Evolutionary conservation across 2,888 invertebrate species (phyloP).

Genomic region (Cantharis rufa): DNA sequence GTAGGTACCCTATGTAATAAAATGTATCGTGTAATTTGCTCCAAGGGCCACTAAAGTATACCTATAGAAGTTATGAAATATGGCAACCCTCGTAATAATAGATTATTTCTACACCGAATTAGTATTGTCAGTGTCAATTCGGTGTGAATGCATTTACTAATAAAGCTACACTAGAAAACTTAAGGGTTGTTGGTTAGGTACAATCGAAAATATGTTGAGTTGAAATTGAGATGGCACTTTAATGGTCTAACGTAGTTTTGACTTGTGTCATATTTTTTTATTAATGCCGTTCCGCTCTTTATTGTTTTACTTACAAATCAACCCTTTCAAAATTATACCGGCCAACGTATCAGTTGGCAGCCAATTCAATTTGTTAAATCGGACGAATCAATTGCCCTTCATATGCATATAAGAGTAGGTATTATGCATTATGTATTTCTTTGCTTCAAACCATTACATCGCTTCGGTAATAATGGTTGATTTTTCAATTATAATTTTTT

Average conservation of each 20-base stretch:
- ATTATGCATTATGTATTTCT: not conserved
- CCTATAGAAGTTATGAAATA: constrained; percentile 38
- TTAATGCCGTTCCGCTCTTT: not conserved
- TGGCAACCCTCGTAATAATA: constrained; percentile 42
- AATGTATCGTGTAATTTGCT: constrained; percentile 38
- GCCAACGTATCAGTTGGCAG: constrained; percentile 16
- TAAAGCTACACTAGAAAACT: constrained; percentile 51
- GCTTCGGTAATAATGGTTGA: not conserved
- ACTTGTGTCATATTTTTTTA: constrained; percentile 13
- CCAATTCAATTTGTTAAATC: constrained; percentile 20
- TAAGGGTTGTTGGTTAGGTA: constrained; percentile 27
- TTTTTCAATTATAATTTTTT: too few relatives aligned
- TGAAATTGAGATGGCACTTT: constrained; percentile 31
- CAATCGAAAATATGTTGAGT: constrained; percentile 32
- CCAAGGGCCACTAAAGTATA: constrained; percentile 36
- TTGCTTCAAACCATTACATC: not conserved
- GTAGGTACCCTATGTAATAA: constrained; percentile 7
- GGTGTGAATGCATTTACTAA: constrained; percentile 52
- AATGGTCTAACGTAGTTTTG: constrained; percentile 17
- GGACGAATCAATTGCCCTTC: constrained; percentile 16
- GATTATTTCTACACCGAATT: constrained; percentile 51
- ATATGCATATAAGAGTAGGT: not conserved
- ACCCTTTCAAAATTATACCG: constrained; percentile 2
- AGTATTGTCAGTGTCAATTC: constrained; percentile 52
- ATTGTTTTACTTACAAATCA: constrained; percentile 10